Base-by-base conservation (phyloP, 2,113 vertebrate genomes). In the Raja brachyura region DNA sequence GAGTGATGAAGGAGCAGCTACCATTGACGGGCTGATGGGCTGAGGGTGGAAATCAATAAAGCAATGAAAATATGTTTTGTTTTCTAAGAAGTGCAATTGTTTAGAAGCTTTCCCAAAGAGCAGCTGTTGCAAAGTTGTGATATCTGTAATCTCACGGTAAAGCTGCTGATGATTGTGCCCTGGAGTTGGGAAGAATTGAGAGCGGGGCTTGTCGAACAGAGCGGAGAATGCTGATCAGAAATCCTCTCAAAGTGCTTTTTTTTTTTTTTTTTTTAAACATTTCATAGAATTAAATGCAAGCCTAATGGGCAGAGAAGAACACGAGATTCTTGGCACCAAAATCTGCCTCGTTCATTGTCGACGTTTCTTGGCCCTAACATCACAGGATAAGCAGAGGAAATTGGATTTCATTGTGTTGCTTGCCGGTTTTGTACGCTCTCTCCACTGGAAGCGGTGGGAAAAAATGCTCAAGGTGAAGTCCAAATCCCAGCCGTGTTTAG, bases 41-140 rank as follows among this genome's bases (percentile, higher is more conserved):
- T n/a, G 83, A 86, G 33, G 25, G 2, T 13, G 59, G 13, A 59
- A 63, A 86, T 63, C 83, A 86, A 86, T 86, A 86, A 86, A n/a
- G 83, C 56, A 86, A 63, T 86, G 59, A 63, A 88, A 88, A 66
- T 88, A 88, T 88, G 28, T 88, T 88, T 88, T 88, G 83, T 88
- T n/a, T 14, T 31, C 25, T 31, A 28, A 63, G 59, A 0, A 63
- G 7, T 63, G 59, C 61, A 88, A 63, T 88, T 88, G 83, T 63
- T 63, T 88, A 61, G 5, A 18, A 88, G 39, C 83, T 59, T 20
- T 88, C 5, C 14, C 13, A 18, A 88, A 88, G 59, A 31, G 59
- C 16, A 6, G 1, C 59, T 66, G 59, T n/a, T 88, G 83, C 7
- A 31, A 63, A 88, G 59, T 88, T 66, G 28, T 66, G 59, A 31